phyloP scores from a whole-genome alignment of 2,888 invertebrate species.

The Ceraclea dissimilis region DNA sequence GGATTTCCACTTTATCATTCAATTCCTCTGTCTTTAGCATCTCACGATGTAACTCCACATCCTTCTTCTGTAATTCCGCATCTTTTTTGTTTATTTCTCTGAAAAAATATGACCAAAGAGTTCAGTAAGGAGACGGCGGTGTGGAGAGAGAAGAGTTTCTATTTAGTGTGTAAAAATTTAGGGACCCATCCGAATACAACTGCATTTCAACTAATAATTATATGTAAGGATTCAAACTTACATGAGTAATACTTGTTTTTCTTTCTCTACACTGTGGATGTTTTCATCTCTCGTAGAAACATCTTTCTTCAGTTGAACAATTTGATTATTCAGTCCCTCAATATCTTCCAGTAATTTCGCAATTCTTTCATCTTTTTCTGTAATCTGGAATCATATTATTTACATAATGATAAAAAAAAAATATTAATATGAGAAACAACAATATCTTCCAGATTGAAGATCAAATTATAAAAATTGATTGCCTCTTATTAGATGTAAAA shows the following conservation, averaged over 20 bases:
- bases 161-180: too few species aligned
- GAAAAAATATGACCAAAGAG: neutral
- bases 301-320: neutral
- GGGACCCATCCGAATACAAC: too few species aligned
- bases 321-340: neutral
- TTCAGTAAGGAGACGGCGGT: neutral
- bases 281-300: neutral
- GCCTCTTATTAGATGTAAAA: too few species aligned
- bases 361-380: neutral
- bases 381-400: neutral
- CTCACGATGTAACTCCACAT: slow-evolving; percentile 16
- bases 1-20: slow-evolving; percentile 10
- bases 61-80: slow-evolving; percentile 9
- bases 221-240: neutral
- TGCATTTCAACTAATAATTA: neutral
- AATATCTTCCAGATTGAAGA: too few species aligned
- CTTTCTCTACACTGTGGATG: neutral
- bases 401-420: too few species aligned
- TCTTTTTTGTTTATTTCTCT: slow-evolving; percentile 8
- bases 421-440: too few species aligned
- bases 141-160: too few species aligned
- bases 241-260: neutral
- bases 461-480: too few species aligned
- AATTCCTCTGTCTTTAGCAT: slow-evolving; percentile 9
- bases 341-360: neutral